These are phyloP conservation scores for Antheraea yamamai DNA, from an alignment of 2,888 invertebrate species.

Conservation along the genomic window DNA sequence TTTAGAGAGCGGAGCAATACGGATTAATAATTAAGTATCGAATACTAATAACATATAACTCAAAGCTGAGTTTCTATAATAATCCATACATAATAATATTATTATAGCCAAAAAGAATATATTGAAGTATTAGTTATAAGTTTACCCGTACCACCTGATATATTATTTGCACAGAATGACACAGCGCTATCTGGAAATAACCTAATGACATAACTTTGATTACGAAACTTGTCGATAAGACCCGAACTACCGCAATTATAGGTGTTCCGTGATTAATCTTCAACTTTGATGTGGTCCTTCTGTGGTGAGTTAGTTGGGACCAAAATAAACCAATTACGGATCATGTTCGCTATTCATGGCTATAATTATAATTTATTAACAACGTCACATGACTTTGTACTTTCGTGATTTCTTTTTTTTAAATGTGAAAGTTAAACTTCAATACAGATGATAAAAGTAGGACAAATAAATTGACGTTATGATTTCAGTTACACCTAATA, in stretches of 20 bases:
- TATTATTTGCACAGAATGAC: constrained; percentile 25
- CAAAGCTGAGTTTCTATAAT: too few relatives aligned
- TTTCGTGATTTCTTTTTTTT: too few relatives aligned
- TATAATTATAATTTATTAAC: background rate
- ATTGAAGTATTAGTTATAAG: background rate
- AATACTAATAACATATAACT: too few relatives aligned
- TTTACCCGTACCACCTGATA: background rate
- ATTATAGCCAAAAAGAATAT: background rate
- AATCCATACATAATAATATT: background rate
- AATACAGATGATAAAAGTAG: too few relatives aligned
- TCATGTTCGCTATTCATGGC: background rate
- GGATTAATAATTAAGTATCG: too few relatives aligned
- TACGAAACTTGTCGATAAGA: constrained; percentile 39
- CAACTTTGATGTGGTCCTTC: constrained; percentile 20
- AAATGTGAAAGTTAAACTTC: too few relatives aligned
- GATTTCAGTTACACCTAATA: too few relatives aligned
- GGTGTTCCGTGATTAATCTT: constrained; percentile 21
- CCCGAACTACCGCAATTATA: background rate
- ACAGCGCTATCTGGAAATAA: constrained; percentile 29
- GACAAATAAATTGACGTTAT: too few relatives aligned
- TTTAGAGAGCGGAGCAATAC: too few relatives aligned
- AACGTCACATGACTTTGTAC: background rate
- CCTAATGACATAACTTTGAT: constrained; percentile 48
- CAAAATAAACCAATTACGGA: constrained; percentile 15
- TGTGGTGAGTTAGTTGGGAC: background rate